Conservation (phyloP, 2,797 vertebrate species). For the Tenualosa thibaudeaui region DNA sequence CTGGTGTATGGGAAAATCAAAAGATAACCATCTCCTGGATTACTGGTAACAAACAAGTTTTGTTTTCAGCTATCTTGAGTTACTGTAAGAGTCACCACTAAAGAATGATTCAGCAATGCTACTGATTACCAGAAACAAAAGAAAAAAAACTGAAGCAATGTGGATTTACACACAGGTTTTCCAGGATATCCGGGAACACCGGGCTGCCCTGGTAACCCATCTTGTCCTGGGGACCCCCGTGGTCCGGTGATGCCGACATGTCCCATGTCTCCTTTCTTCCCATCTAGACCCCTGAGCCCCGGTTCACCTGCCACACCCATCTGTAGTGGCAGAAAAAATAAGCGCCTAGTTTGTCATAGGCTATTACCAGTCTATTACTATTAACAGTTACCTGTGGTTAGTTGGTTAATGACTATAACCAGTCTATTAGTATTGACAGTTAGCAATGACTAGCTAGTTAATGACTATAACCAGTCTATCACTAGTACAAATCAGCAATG, state of each 20-base stretch:
- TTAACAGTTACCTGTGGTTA: no score
- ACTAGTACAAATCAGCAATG: no score
- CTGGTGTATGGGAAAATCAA: not conserved
- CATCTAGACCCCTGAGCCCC: slow-evolving; percentile 69
- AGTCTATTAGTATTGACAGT: no score
- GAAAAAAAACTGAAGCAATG: not conserved
- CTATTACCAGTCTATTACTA: not conserved
- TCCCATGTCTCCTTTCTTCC: slow-evolving; percentile 74
- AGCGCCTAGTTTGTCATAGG: not conserved
- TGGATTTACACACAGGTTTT: slow-evolving; percentile 74
- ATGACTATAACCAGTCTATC: not conserved
- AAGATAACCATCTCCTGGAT: not conserved
- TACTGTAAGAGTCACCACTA: not conserved
- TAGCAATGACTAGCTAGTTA: no score
- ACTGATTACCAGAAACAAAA: no score
- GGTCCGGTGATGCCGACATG: slow-evolving; percentile 67
- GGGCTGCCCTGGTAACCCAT: slow-evolving; percentile 73
- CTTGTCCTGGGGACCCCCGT: slow-evolving; percentile 72
- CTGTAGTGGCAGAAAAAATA: slow-evolving; percentile 49
- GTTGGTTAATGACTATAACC: no score
- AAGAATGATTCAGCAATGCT: not conserved
- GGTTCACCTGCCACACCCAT: slow-evolving; percentile 70
- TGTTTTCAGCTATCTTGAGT: not conserved
- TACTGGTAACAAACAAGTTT: not conserved
- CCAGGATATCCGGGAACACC: slow-evolving; percentile 79